These are phyloP conservation scores for Rhabdomys dilectus DNA, from an alignment of 2,113 vertebrate genomes.

Conservation along the genomic window DNA sequence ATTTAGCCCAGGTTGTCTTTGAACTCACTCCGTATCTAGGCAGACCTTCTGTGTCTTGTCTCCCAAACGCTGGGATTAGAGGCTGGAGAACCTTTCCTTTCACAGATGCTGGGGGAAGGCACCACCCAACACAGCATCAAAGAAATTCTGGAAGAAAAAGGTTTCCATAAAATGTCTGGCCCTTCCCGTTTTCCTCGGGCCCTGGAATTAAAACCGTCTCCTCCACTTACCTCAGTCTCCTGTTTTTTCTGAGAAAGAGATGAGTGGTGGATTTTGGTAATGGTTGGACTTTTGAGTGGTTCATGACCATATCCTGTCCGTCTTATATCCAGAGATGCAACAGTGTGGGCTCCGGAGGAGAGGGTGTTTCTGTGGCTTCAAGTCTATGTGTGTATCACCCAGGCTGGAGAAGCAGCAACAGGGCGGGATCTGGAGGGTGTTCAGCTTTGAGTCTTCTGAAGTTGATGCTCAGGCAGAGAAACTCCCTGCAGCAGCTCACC, in stretches of 20 bases:
- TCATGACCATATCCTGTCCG: not conserved
- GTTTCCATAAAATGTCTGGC: not conserved
- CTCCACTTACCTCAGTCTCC: not conserved
- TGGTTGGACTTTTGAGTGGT: not conserved
- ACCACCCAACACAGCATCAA: not conserved
- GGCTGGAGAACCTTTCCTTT: not conserved
- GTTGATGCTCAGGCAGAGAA: not conserved
- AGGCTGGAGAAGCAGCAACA: not conserved
- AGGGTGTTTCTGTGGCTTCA: not conserved
- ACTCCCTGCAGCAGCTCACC: not conserved
- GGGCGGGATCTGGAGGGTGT: not conserved
- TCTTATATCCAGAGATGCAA: not conserved
- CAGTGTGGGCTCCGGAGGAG: not conserved
- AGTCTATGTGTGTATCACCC: rapidly evolving
- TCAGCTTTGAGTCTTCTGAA: not conserved
- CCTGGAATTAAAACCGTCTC: not conserved
- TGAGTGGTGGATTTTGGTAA: not conserved
- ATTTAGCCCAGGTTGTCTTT: not conserved
- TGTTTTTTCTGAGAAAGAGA: not conserved
- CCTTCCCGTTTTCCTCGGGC: not conserved
- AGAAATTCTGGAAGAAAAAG: not conserved
- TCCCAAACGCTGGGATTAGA: not conserved
- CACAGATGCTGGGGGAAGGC: not conserved
- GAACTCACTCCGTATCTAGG: not conserved
- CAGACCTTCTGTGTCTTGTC: not conserved